Base-by-base conservation (phyloP, 2,888 invertebrate species). In the Caenorhabditis virilis region DNA sequence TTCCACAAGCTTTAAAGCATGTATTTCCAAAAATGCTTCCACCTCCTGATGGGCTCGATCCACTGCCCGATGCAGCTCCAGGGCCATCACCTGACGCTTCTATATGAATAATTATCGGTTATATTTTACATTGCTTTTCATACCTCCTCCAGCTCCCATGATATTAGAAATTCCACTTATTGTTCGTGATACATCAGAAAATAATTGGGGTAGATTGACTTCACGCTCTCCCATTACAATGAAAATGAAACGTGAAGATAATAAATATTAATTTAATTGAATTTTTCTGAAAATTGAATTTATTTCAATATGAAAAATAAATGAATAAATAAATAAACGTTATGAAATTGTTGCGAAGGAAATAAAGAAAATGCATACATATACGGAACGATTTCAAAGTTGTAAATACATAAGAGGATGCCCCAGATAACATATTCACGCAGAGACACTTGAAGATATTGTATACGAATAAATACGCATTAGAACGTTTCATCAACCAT, bases 1-100 rank as follows among this genome's bases (percentile, higher is more conserved):
- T 77, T 23, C 80, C 80, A 56, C 80, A 80, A 0, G 79, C 75
- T 50, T 80, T 80, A 71, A 80, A 80, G 60, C 80, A 80, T 4
- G 70, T 66, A 30, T 71, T 68, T 11, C 71, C 74, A 47, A 72
- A 72, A 13, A 72, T 57, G 23, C 55, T 59, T 0, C 52, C 52
- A 9, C 41, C 42, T 11, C 66, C 66, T 13, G 54, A 50, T 18
- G 58, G 54, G 27, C 50, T 50, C 4, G 54, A 48, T 11, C 55
- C 49, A 35, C 23, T 22, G 16, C 33, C 30, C 30, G 54, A 49
- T 15, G 52, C 46, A 11, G 51, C 23, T 15, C 57, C 57, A 36
- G 39, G 41, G 7, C 58, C 64, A 64, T 60, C 65, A 11, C 65
- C 65, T 15, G 65, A 65, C 5, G 65, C 51, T 60, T 65, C 65